Evolutionary conservation across 2,888 invertebrate genomes (phyloP).

Genomic region (Camptogramma bilineatum): DNA sequence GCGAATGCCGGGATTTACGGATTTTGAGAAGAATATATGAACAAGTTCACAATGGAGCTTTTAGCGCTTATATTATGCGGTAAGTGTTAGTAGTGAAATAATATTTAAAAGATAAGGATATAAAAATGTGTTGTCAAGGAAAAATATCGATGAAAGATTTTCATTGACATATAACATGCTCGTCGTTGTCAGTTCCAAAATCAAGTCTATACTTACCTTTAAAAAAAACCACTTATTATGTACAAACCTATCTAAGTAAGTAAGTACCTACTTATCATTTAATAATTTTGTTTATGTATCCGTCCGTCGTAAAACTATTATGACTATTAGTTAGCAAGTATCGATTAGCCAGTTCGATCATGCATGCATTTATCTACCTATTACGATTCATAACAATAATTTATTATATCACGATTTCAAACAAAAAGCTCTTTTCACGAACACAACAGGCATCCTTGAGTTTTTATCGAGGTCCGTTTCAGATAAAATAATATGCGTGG

Average conservation of each 20-base stretch:
- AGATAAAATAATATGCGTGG: not conserved
- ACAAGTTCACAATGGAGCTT: conserved; percentile 62
- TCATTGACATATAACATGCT: too few relatives aligned
- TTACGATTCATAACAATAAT: not conserved
- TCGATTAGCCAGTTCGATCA: not conserved
- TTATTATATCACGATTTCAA: not conserved
- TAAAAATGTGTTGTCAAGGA: not conserved
- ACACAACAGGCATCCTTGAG: not conserved
- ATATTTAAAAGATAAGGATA: not conserved
- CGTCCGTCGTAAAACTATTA: too few relatives aligned
- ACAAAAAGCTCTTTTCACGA: conserved; percentile 7
- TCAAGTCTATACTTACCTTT: too few relatives aligned
- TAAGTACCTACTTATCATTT: too few relatives aligned
- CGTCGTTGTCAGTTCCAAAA: too few relatives aligned
- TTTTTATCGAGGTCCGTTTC: not conserved
- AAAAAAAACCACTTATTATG: too few relatives aligned
- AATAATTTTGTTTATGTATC: too few relatives aligned
- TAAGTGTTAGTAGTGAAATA: conserved; percentile 63
- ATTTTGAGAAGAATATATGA: conserved; percentile 43
- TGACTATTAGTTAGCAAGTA: not conserved
- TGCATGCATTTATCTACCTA: not conserved
- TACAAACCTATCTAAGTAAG: too few relatives aligned
- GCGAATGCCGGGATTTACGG: conserved; percentile 29
- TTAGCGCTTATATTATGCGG: conserved; percentile 71
- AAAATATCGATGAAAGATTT: not conserved